Percentiles rank a stretch among this genome's conserved stretches.
Evolutionary conservation across 2,113 vertebrate species (phyloP).

Genomic region (Delphinus delphis): DNA sequence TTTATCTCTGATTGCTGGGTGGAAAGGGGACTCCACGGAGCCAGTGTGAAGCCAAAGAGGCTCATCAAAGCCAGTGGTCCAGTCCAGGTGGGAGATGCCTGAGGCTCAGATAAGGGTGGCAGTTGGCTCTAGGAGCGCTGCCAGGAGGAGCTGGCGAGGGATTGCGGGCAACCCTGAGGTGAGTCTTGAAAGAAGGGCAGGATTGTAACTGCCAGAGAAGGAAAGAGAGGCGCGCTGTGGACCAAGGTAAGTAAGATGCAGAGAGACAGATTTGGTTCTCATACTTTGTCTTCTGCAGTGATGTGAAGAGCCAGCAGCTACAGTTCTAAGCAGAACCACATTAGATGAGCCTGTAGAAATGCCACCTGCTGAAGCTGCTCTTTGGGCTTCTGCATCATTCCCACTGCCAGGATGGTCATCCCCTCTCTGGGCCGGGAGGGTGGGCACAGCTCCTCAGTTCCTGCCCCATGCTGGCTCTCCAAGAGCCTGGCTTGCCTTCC

Average conservation of each 20-base stretch:
- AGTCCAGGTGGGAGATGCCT: not conserved
- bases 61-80: not conserved
- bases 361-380: not conserved
- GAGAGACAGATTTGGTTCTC: too few relatives aligned
- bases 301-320: accelerated
- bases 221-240: accelerated
- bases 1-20: not conserved
- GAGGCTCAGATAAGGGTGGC: not conserved
- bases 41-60: accelerated
- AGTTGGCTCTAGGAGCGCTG: not conserved
- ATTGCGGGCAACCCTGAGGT: accelerated
- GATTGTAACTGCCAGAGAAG: not conserved
- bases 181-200: not conserved
- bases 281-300: not conserved
- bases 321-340: not conserved
- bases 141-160: not conserved
- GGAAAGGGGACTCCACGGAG: accelerated
- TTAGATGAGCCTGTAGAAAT: accelerated
- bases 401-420: not conserved
- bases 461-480: not conserved
- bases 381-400: not conserved
- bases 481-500: not conserved
- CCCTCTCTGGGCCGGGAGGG: not conserved
- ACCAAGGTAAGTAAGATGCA: not conserved
- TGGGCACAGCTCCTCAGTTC: not conserved